Conservation (phyloP, 2,113 vertebrate species). For the Paramormyrops kingsleyae region DNA sequence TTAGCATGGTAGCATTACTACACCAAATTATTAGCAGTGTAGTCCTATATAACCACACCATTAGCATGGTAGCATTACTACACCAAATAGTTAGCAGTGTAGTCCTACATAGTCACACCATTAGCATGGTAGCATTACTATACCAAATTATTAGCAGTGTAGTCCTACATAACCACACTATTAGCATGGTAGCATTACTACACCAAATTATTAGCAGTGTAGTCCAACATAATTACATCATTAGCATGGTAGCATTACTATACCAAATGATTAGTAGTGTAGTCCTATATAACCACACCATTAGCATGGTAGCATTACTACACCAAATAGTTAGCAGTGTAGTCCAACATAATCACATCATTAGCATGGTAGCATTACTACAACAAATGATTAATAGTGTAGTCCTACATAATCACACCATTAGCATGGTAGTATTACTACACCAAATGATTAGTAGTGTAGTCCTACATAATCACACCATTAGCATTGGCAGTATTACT, state of each 20-base stretch:
- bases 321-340: background rate
- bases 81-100: background rate
- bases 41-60: background rate
- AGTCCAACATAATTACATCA: no score
- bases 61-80: background rate
- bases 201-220: background rate
- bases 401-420: no score
- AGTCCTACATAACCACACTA: background rate
- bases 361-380: background rate
- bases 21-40: no score
- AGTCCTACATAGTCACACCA: background rate
- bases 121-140: background rate
- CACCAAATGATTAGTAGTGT: background rate
- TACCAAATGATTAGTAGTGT: background rate
- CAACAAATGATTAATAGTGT: background rate
- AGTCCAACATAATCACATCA: background rate
- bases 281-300: background rate
- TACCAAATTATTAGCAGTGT: background rate
- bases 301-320: background rate
- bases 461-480: background rate
- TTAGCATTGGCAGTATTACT: background rate
- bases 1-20: background rate
- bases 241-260: no score
- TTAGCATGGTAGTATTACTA: no score
- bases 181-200: background rate